A percentile compares a stretch with the other conserved stretches of the same genome.
Evolutionary conservation across 2,888 invertebrate genomes (phyloP).

Genomic region (Lysandra bellargus): DNA sequence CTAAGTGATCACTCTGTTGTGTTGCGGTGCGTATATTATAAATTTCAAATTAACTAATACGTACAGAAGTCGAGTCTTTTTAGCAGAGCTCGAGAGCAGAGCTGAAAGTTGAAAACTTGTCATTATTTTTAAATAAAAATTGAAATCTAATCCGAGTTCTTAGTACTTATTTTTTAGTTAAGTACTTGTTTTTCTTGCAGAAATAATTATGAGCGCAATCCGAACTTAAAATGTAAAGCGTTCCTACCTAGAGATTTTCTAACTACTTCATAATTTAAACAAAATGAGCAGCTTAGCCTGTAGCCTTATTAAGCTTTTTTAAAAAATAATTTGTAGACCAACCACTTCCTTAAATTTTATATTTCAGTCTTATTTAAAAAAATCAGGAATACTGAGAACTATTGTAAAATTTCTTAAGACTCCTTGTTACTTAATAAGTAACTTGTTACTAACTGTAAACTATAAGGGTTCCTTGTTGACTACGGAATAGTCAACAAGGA

Average conservation of each 20-base stretch:
- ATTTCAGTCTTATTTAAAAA: not conserved
- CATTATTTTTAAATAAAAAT: not conserved
- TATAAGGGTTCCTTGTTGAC: too few relatives aligned
- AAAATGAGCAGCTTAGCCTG: constrained; percentile 15
- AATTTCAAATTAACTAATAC: too few relatives aligned
- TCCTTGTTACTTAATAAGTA: not conserved
- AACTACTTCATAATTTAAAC: constrained; percentile 23
- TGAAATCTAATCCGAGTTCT: not conserved
- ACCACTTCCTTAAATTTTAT: constrained; percentile 13
- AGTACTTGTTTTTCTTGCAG: not conserved
- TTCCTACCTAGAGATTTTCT: constrained; percentile 12
- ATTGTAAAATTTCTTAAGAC: not conserved
- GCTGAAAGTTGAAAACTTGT: too few relatives aligned
- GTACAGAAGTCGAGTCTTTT: too few relatives aligned
- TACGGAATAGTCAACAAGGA: too few relatives aligned
- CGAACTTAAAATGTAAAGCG: not conserved
- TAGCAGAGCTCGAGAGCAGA: too few relatives aligned
- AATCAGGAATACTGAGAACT: not conserved
- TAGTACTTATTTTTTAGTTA: not conserved
- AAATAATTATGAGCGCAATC: not conserved
- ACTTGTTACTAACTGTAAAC: not conserved
- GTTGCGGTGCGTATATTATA: too few relatives aligned
- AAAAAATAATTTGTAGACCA: not conserved
- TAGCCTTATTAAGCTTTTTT: constrained; percentile 25
- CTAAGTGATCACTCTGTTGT: too few relatives aligned